Evolutionary conservation across 2,888 invertebrate genomes (phyloP).

Genomic region (Campoplex nolae): DNA sequence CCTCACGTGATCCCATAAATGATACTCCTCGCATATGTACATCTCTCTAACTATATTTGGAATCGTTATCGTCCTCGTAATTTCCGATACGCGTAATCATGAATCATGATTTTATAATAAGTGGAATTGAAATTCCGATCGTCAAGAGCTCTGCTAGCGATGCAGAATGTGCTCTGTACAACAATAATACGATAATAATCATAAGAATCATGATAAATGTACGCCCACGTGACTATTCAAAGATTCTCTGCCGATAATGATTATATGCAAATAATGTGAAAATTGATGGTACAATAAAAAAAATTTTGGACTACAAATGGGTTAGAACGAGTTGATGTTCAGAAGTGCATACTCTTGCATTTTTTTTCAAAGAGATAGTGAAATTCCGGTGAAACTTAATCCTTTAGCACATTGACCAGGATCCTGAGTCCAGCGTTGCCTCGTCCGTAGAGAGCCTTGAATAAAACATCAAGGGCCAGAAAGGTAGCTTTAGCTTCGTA

Average conservation of each 20-base stretch:
- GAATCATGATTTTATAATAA: slow-evolving; percentile 60
- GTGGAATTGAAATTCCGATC: slow-evolving; percentile 54
- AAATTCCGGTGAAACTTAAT: slow-evolving; percentile 11
- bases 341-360: neutral
- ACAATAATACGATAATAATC: neutral
- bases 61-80: slow-evolving; percentile 48
- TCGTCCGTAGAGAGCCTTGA: slow-evolving; percentile 73
- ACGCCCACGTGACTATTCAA: slow-evolving; percentile 6
- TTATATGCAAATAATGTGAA: slow-evolving; percentile 1
- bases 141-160: slow-evolving; percentile 4
- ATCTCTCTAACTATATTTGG: slow-evolving; percentile 29
- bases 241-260: neutral
- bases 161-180: neutral
- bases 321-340: neutral
- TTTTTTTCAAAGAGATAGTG: neutral
- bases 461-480: slow-evolving; percentile 78
- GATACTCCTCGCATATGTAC: slow-evolving; percentile 10
- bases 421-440: neutral
- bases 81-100: slow-evolving; percentile 48
- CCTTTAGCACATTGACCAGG: slow-evolving; percentile 14
- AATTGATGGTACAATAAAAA: slow-evolving; percentile 1
- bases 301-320: neutral
- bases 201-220: neutral
- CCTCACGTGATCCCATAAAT: slow-evolving; percentile 53
- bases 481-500: slow-evolving; percentile 18